Evolutionary conservation across 2,797 vertebrate genomes (phyloP).

Genomic region (Taeniopygia guttata): DNA sequence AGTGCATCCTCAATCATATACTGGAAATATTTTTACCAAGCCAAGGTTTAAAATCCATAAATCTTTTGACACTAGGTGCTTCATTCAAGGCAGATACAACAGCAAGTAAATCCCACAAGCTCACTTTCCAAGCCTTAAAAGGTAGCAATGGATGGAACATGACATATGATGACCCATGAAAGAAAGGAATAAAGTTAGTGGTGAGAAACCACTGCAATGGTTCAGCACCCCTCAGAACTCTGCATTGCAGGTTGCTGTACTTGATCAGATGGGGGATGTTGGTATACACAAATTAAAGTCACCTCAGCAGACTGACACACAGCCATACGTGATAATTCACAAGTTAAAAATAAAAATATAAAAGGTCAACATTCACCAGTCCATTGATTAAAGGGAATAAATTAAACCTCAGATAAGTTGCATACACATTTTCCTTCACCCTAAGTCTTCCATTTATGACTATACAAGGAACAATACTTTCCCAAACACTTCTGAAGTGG

Average conservation of each 20-base stretch:
- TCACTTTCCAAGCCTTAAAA: constrained; percentile 23
- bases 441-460: constrained; percentile 64
- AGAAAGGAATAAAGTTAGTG: not conserved
- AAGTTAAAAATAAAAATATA: constrained; percentile 58
- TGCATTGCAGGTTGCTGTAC: not conserved
- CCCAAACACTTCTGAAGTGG: constrained; percentile 62
- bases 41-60: constrained; percentile 43
- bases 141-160: not conserved
- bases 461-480: constrained; percentile 64
- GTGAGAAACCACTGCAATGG: constrained; percentile 7
- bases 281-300: not conserved
- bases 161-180: not conserved
- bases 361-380: constrained; percentile 69
- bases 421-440: constrained; percentile 45
- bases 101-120: constrained; percentile 30
- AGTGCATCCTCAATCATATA: constrained; percentile 53
- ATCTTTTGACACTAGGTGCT: constrained; percentile 29
- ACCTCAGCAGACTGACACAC: constrained; percentile 27
- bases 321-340: constrained; percentile 32
- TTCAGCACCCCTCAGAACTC: not conserved
- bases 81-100: constrained; percentile 50
- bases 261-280: not conserved
- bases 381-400: constrained; percentile 72
- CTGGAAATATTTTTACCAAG: constrained; percentile 55
- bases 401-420: constrained; percentile 68